Evolutionary conservation across 2,888 invertebrate species (phyloP), one percentile per base, ranked within the genome.

Genomic region (Prenolepis imparis): DNA sequence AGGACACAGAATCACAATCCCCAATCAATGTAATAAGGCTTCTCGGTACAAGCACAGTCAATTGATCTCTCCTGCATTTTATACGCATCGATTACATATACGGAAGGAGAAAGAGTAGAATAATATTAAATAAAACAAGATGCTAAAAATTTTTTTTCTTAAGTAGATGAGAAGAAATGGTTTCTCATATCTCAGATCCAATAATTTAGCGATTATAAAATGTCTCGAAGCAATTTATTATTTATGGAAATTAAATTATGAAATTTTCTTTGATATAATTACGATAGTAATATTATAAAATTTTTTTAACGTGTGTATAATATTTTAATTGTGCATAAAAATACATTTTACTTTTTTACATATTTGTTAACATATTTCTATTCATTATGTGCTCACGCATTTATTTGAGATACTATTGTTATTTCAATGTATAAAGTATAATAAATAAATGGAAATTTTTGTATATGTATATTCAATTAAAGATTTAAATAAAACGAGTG

Each of bases 21-120:
- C 32, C 21, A 80, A 24, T 12, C n/a, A 44, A 74, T 52, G 8
- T n/a, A 64, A 59, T 21, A 44, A 48, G 6, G 6, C 59, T 85
- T 77, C 28, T 52, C 3, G 6, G 32, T 15, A 66, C 70, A 80
- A 64, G 64, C 12, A 32, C 4, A 8, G 28, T 28, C 1, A 15
- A 61, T 24, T 21, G 18, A 64, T 61, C 72, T 41, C 15, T 57
- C 59, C 57, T 21, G n/a, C 15, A n/a, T n/a, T 66, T 1, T 55
- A 15, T 6, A 36, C 2, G 6, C 18, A 32, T 63, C 8, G 9
- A 3, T 4, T 44, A 6, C 9, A 18, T 0, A 52, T 36, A 15
- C 59, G 5, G 36, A 4, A 36, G 36, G 5, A 36, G n/a, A 9
- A 63, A 11, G 9, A 57, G 36, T 32, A 32, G 3, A 52, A 52